Evolutionary conservation across 2,797 vertebrate genomes (phyloP).

Genomic region (Anas flavirostris): DNA sequence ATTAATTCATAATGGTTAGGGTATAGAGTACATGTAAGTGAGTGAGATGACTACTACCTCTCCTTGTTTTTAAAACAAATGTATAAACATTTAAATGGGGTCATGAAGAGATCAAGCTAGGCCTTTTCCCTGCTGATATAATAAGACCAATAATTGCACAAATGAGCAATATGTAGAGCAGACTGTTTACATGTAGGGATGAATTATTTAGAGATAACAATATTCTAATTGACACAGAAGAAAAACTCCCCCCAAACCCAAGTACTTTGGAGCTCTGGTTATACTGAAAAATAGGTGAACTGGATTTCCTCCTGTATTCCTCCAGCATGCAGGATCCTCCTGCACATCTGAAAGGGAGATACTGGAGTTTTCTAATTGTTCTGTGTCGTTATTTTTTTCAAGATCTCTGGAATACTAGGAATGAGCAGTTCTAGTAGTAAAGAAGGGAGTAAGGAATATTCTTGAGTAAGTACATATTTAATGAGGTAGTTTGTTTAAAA

Average conservation of each 20-base stretch:
- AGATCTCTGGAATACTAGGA: not conserved
- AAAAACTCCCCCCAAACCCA: not conserved
- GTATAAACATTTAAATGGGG: not conserved
- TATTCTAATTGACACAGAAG: not conserved
- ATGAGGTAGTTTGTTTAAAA: constrained; percentile 35
- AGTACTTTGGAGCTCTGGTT: not conserved
- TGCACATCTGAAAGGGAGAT: not conserved
- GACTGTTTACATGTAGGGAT: not conserved
- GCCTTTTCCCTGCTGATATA: not conserved
- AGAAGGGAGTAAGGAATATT: not conserved
- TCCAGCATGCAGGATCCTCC: not conserved
- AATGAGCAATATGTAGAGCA: not conserved
- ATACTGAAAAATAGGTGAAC: not conserved
- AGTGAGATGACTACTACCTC: not conserved
- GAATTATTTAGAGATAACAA: not conserved
- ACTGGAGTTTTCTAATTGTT: not conserved
- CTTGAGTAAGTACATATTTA: constrained; percentile 11
- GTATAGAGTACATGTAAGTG: not conserved
- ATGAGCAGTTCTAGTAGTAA: not conserved
- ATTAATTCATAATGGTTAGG: not conserved
- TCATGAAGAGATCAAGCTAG: accelerated
- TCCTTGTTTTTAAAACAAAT: not conserved
- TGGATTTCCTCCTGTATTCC: not conserved
- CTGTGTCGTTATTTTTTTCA: not conserved
- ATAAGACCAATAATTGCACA: not conserved